Evolutionary conservation across 2,888 invertebrate genomes (phyloP).

Genomic region (Nemapogon koenigi): DNA sequence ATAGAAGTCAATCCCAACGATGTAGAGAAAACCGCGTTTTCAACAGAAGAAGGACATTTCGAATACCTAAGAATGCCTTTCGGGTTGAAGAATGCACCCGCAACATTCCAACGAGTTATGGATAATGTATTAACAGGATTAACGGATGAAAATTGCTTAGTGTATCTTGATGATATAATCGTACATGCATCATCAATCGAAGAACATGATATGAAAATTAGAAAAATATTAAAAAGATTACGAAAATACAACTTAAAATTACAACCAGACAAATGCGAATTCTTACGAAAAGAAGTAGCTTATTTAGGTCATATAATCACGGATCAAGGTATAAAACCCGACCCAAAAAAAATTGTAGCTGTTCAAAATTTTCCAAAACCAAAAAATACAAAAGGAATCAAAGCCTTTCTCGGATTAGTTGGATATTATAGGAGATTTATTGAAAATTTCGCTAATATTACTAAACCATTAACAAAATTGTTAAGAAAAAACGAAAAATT

Average conservation of each 20-base stretch:
- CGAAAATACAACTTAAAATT: constrained; percentile 20
- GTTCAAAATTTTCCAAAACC: constrained; percentile 24
- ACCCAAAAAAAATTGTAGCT: constrained; percentile 23
- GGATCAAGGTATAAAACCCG: constrained; percentile 27
- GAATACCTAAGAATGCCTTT: constrained; percentile 24
- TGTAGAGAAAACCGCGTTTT: constrained; percentile 23
- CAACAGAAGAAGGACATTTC: constrained; percentile 20
- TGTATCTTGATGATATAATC: constrained; percentile 25
- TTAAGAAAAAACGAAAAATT: no score
- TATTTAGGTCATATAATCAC: constrained; percentile 32
- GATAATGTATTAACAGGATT: constrained; percentile 20
- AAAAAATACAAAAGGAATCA: constrained; percentile 23
- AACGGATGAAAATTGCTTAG: constrained; percentile 19
- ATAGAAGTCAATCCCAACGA: constrained; percentile 16
- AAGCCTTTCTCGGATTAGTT: constrained; percentile 24
- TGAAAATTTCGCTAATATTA: constrained; percentile 18
- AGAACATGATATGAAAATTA: constrained; percentile 24
- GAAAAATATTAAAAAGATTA: constrained; percentile 22
- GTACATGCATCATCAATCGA: constrained; percentile 20
- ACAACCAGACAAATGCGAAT: constrained; percentile 29
- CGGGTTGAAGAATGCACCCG: constrained; percentile 22
- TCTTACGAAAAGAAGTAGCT: constrained; percentile 25
- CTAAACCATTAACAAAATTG: constrained; percentile 27
- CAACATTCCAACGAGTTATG: constrained; percentile 25
- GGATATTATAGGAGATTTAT: constrained; percentile 27